Evolutionary conservation across 2,797 vertebrate species (phyloP).

Genomic region (Notolepis coatsorum): DNA sequence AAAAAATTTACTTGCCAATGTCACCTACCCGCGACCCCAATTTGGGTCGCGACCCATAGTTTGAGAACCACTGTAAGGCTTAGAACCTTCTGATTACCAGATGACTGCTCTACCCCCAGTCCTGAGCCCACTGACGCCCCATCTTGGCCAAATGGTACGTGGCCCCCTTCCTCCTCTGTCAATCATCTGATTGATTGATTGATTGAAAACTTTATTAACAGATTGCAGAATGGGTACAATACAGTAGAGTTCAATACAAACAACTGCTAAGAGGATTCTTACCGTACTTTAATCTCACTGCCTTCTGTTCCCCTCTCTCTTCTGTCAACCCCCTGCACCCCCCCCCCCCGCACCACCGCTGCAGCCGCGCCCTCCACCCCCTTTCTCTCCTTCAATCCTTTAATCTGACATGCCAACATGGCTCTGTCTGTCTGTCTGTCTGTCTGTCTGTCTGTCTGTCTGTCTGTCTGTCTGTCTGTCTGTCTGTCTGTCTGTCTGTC

Average conservation of each 20-base stretch:
- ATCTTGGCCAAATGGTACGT: slow-evolving; percentile 51
- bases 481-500: background rate
- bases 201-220: no score
- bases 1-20: no score
- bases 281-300: slow-evolving; percentile 52
- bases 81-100: no score
- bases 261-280: slow-evolving; percentile 59
- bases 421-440: slow-evolving; percentile 22
- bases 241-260: no score
- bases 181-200: no score
- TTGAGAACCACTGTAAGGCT: no score
- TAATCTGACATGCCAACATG: slow-evolving; percentile 58
- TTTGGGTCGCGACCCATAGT: no score
- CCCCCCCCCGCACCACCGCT: slow-evolving; percentile 13
- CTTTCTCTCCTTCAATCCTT: slow-evolving; percentile 56
- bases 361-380: slow-evolving; percentile 17
- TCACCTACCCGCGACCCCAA: no score
- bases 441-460: slow-evolving; percentile 1
- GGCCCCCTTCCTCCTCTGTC: slow-evolving; percentile 40
- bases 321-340: background rate
- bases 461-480: slow-evolving; percentile 5
- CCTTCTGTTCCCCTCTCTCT: slow-evolving; percentile 46
- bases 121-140: slow-evolving; percentile 50
- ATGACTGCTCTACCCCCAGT: no score
- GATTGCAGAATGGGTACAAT: no score